Evolutionary conservation across 2,113 vertebrate species (phyloP).

Genomic region (Dinomys branickii): DNA sequence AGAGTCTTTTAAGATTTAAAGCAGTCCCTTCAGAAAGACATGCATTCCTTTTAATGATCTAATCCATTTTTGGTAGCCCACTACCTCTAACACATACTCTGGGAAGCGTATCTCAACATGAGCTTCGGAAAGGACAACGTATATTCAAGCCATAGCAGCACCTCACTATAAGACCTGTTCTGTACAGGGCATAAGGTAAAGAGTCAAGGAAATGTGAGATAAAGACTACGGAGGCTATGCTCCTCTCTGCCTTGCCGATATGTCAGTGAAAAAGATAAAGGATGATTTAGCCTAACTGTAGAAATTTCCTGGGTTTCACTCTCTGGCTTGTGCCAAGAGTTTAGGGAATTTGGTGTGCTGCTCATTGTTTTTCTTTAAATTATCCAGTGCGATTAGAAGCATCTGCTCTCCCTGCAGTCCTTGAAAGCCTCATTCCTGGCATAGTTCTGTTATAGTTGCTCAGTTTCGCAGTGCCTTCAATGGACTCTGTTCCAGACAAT

Average conservation of each 20-base stretch:
- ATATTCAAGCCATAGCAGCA: neutral
- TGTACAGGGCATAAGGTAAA: neutral
- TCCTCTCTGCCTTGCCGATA: neutral
- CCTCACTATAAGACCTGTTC: neutral
- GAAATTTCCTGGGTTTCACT: neutral
- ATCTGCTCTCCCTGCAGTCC: slow-evolving; percentile 1
- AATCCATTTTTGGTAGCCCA: neutral
- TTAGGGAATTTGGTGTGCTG: neutral
- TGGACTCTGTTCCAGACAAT: neutral
- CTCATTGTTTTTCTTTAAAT: slow-evolving; percentile 12
- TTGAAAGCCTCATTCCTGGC: neutral
- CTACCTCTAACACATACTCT: neutral
- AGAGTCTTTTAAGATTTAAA: neutral
- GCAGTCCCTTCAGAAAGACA: too few species aligned
- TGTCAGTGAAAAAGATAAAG: neutral
- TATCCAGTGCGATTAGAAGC: neutral
- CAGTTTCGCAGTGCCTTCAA: neutral
- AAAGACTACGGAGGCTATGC: neutral
- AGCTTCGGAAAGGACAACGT: neutral
- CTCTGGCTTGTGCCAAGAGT: neutral
- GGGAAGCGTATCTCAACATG: neutral
- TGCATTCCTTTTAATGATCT: neutral
- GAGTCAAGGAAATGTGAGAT: neutral
- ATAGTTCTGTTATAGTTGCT: neutral
- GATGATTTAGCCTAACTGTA: neutral